These are phyloP conservation scores for Alligator sinensis DNA, from an alignment of 2,113 vertebrate species.

Conservation along the genomic window DNA sequence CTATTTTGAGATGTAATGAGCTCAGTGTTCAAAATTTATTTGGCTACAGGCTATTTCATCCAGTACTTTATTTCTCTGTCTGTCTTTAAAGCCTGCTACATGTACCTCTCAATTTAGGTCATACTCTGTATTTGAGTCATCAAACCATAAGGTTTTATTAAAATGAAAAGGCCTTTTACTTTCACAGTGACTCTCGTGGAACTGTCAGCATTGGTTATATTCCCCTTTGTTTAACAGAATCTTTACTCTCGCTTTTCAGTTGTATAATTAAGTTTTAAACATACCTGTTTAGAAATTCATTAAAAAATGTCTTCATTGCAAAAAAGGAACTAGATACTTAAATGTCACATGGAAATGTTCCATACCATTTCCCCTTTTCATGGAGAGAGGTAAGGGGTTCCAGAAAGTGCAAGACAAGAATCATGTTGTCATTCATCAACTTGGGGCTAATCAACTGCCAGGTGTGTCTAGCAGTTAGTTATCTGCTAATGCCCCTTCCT, in stretches of 20 bases:
- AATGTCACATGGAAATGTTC: not conserved
- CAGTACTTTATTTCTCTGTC: constrained; percentile 22
- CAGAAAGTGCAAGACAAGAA: not conserved
- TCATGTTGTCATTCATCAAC: not conserved
- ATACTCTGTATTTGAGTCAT: not conserved
- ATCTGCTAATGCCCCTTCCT: not conserved
- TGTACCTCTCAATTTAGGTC: constrained; percentile 29
- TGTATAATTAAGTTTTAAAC: not conserved
- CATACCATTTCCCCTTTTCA: not conserved
- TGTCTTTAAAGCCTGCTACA: constrained; percentile 2
- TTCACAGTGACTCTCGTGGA: not conserved
- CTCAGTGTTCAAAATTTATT: constrained; percentile 13
- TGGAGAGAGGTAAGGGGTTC: not conserved
- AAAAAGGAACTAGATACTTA: not conserved
- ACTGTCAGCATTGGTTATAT: not conserved
- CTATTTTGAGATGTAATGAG: constrained; percentile 25
- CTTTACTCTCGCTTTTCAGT: not conserved
- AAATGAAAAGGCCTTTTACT: constrained; percentile 2
- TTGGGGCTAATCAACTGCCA: not conserved
- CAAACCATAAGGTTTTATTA: not conserved
- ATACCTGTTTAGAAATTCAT: not conserved
- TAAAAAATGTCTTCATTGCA: not conserved
- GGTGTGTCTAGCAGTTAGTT: not conserved
- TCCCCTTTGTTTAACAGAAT: not conserved
- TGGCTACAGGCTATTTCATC: constrained; percentile 9